These are phyloP conservation scores for Macrosteles quadrilineatus DNA, from an alignment of 1,140 invertebrate species.

Conservation along the genomic window DNA sequence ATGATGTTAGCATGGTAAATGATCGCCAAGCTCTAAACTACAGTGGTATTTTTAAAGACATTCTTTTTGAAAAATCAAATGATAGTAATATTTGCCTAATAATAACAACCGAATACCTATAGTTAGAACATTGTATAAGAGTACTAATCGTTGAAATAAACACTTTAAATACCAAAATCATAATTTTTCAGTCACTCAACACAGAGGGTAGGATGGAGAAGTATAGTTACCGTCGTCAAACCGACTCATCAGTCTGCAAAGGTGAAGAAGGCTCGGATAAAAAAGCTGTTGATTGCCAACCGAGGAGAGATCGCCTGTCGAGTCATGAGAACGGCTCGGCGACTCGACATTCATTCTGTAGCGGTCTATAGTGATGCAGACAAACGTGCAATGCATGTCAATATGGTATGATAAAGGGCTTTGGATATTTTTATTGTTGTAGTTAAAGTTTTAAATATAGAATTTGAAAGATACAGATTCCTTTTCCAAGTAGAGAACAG, in stretches of 20 bases:
- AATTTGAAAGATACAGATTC: neutral
- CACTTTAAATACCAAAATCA: too few relatives aligned
- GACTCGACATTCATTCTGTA: slow-evolving; percentile 89
- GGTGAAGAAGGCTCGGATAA: slow-evolving; percentile 51
- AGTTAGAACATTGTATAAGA: too few relatives aligned
- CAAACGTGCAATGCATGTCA: slow-evolving; percentile 74
- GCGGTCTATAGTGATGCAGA: slow-evolving; percentile 96
- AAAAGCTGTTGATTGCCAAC: slow-evolving; percentile 91
- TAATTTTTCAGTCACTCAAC: too few relatives aligned
- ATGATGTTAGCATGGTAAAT: too few relatives aligned
- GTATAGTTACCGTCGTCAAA: neutral
- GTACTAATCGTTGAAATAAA: too few relatives aligned
- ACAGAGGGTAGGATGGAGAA: neutral
- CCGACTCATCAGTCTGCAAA: neutral
- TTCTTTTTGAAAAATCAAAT: too few relatives aligned
- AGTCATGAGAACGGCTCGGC: slow-evolving; percentile 84
- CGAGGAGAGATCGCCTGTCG: slow-evolving; percentile 97
- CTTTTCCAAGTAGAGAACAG: neutral
- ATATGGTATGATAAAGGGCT: slow-evolving; percentile 61
- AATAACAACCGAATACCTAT: too few relatives aligned
- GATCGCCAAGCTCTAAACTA: too few relatives aligned
- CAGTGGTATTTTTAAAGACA: too few relatives aligned
- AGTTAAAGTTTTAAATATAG: neutral
- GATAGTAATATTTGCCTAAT: too few relatives aligned
- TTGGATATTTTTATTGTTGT: neutral